These are phyloP conservation scores for Dolichotis patagonum DNA, from an alignment of 2,113 vertebrate species.

Conservation along the genomic window DNA sequence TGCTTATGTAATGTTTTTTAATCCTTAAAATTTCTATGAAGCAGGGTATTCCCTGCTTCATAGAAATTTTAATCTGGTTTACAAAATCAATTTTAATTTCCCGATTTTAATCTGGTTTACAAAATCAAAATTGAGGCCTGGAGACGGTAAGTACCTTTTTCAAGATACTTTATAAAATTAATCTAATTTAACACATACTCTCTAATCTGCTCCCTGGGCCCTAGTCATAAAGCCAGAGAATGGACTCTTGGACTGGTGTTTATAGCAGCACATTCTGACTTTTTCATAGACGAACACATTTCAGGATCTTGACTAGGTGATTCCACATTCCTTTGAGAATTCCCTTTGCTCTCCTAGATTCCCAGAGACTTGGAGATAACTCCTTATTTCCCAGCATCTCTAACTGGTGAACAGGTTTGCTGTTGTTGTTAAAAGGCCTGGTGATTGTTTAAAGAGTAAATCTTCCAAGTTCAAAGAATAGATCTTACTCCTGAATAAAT, in stretches of 20 bases:
- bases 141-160: neutral
- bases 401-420: neutral
- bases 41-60: too few species aligned
- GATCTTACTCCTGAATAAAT: neutral
- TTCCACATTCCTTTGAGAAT: neutral
- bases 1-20: neutral
- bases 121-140: neutral
- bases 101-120: neutral
- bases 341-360: neutral
- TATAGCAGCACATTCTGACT: neutral
- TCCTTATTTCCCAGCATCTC: neutral
- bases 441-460: neutral
- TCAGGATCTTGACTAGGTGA: neutral
- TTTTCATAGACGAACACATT: neutral
- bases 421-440: neutral
- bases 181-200: too few species aligned
- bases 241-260: too few species aligned
- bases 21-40: neutral
- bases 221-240: neutral
- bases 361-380: neutral
- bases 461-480: neutral
- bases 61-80: neutral
- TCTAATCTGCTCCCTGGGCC: accelerated
- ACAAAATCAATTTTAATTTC: too few species aligned
- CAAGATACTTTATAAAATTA: neutral